These are phyloP conservation scores for Zaprionus inermis DNA, from an alignment of 1,140 invertebrate genomes.

Conservation along the genomic window DNA sequence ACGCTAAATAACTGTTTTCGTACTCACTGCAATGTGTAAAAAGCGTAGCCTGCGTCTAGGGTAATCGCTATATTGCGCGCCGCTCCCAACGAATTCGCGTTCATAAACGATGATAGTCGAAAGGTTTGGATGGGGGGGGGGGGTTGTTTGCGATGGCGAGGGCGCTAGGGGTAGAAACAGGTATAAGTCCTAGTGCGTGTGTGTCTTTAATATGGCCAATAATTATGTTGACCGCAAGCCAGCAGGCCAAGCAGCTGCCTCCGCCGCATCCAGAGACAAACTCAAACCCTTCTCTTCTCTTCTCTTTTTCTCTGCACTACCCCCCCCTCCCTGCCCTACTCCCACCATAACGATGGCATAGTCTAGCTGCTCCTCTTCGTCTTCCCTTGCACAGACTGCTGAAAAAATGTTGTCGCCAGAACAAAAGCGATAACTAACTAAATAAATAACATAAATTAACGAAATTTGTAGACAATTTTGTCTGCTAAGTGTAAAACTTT, in stretches of 20 bases:
- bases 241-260: conserved; percentile 31
- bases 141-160: background rate
- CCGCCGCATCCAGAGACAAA: background rate
- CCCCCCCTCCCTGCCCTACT: background rate
- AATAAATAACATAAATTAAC: conserved; percentile 82
- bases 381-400: background rate
- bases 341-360: background rate
- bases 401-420: conserved; percentile 22
- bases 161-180: too few species aligned
- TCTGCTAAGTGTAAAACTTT: conserved; percentile 78
- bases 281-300: background rate
- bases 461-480: conserved; percentile 81
- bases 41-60: background rate
- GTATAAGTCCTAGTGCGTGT: background rate
- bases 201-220: conserved; percentile 37
- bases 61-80: background rate
- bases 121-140: background rate
- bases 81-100: background rate
- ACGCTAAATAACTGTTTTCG: too few species aligned
- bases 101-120: background rate
- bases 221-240: conserved; percentile 40
- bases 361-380: background rate
- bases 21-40: background rate
- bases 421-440: conserved; percentile 76
- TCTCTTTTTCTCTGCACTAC: background rate